Conservation (phyloP, 2,888 invertebrate species). For the Bhutanitis thaidina region DNA sequence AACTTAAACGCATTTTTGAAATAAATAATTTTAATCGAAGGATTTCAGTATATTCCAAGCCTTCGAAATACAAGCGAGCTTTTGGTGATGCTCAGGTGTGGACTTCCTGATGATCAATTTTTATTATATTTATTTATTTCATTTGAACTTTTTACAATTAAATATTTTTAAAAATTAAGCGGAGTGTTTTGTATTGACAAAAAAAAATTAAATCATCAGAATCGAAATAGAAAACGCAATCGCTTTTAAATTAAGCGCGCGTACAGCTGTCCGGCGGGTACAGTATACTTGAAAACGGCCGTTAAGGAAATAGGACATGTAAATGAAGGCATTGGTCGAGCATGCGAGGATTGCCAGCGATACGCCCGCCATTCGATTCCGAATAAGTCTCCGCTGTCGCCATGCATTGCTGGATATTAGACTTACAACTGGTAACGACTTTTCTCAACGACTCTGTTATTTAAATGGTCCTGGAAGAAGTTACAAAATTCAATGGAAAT, state of each 20-base stretch:
- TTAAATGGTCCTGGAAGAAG: not conserved
- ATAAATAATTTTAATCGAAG: too few relatives aligned
- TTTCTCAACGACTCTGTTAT: not conserved
- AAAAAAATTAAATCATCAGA: too few relatives aligned
- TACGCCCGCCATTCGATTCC: conserved; percentile 23
- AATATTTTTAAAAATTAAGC: too few relatives aligned
- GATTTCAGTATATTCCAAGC: too few relatives aligned
- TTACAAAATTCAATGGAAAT: too few relatives aligned
- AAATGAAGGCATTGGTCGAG: conserved; percentile 47
- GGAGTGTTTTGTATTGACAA: too few relatives aligned
- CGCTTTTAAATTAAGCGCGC: conserved; percentile 28
- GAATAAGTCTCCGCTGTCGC: conserved; percentile 15
- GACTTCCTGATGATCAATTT: too few relatives aligned
- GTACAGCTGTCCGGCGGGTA: conserved; percentile 44
- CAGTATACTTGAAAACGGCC: conserved; percentile 59
- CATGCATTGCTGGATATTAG: conserved; percentile 4
- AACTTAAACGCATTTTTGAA: too few relatives aligned
- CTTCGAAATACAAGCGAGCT: too few relatives aligned
- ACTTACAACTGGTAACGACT: not conserved
- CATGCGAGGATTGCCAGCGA: conserved; percentile 27
- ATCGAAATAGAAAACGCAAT: conserved; percentile 25
- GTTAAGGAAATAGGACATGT: conserved; percentile 70
- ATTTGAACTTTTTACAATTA: too few relatives aligned
- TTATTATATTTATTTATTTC: too few relatives aligned
- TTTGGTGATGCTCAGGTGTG: too few relatives aligned